Evolutionary conservation across 2,113 vertebrate genomes (phyloP), one percentile per base, ranked within the genome.

Genomic region (Psilopogon haemacephalus): DNA sequence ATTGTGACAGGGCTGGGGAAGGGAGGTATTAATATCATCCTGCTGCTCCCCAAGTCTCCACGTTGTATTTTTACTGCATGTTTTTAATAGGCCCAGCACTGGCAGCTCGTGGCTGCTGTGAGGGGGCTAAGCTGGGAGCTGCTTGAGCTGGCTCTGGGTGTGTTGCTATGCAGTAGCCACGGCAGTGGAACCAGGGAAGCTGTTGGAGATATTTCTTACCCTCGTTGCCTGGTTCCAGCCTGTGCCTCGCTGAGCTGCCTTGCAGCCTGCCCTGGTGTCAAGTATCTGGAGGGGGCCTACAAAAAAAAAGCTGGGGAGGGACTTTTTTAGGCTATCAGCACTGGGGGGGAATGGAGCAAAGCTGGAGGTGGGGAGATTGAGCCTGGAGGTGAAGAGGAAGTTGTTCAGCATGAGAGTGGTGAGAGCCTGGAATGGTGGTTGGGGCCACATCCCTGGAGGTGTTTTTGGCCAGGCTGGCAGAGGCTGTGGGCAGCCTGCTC

Each of bases 241-340:
- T 26, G 15, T 30, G 21, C 59, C 67, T 79, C 55, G 0, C 48
- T 6, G 18, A 91, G 73, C 56, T 52, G 44, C 40, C 69, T 38
- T n/a, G 1, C 7, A n/a, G 67, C 18, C 9, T 0, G 16, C 10
- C 0, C 59, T 15, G 3, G 15, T 8, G 38, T 33, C 79, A 59
- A n/a, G n/a, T n/a, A n/a, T n/a, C n/a, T n/a, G n/a, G n/a, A n/a
- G n/a, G n/a, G n/a, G n/a, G n/a, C n/a, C n/a, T n/a, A n/a, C n/a
- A n/a, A n/a, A n/a, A n/a, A n/a, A n/a, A n/a, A n/a, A n/a, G n/a
- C n/a, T n/a, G n/a, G n/a, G n/a, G n/a, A n/a, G n/a, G n/a, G n/a
- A n/a, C n/a, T n/a, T n/a, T n/a, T n/a, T n/a, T n/a, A n/a, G n/a
- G n/a, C n/a, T n/a, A n/a, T n/a, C n/a, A n/a, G n/a, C n/a, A n/a